A percentile compares a stretch with the other conserved stretches of the same genome.
These are phyloP conservation scores for Melieria picta DNA, from an alignment of 2,888 invertebrate genomes.

Conservation along the genomic window DNA sequence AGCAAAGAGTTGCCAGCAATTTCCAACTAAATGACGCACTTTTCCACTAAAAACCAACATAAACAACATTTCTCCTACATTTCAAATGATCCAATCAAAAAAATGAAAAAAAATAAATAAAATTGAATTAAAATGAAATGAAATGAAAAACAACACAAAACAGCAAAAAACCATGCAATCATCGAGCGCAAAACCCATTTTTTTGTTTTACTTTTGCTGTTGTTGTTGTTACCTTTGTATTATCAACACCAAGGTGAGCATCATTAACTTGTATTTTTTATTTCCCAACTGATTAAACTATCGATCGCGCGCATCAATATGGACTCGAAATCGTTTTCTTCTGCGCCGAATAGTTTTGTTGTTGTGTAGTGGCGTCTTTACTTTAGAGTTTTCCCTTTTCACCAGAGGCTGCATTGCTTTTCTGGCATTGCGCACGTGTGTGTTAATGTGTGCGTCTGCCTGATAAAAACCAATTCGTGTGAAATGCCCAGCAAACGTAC, in stretches of 20 bases:
- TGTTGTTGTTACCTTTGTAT: neutral
- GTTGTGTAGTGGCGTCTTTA: no score
- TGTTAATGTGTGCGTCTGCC: slow-evolving; percentile 4
- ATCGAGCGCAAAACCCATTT: no score
- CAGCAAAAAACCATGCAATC: no score
- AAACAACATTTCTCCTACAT: neutral
- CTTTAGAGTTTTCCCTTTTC: no score
- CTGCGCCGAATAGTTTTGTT: no score
- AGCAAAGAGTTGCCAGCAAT: neutral
- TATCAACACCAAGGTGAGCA: slow-evolving; percentile 14
- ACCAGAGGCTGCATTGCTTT: no score
- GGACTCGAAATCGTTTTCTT: neutral
- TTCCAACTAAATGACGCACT: neutral
- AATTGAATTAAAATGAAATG: no score
- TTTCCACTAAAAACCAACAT: neutral
- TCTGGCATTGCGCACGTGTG: no score
- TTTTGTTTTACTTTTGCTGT: neutral
- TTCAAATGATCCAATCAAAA: no score
- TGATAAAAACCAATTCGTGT: neutral
- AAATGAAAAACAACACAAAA: no score
- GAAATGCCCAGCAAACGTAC: no score
- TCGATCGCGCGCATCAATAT: slow-evolving; percentile 11
- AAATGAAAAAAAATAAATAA: no score
- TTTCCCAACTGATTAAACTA: slow-evolving; percentile 31
- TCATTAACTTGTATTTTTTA: slow-evolving; percentile 29